Percentiles rank a stretch among this genome's conserved stretches.
Conservation (phyloP, 1,140 invertebrate species). For the Colletes latitarsis region DNA sequence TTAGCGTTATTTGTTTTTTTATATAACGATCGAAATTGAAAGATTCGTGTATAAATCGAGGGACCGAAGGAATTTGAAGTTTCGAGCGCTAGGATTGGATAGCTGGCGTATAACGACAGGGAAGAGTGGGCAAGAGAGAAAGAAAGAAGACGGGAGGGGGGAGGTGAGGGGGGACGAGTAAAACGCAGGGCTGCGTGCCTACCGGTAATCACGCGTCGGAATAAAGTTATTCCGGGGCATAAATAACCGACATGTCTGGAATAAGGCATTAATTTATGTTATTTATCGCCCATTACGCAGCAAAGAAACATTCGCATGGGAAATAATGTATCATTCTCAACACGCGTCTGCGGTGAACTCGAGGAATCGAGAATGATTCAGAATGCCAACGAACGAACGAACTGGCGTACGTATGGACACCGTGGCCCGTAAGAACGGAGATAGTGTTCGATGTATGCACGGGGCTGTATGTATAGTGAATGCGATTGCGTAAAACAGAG, state of each 20-base stretch:
- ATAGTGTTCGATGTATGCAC: conserved; percentile 15
- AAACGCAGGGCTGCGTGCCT: conserved; percentile 76
- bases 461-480: neutral
- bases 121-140: conserved; percentile 7
- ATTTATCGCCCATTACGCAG: conserved; percentile 80
- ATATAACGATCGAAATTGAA: neutral
- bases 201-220: conserved; percentile 78
- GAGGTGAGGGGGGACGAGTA: conserved; percentile 36
- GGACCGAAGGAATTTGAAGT: conserved; percentile 6
- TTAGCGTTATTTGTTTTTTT: too few species aligned
- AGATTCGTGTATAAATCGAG: neutral
- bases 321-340: conserved; percentile 80
- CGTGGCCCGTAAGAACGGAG: conserved; percentile 27
- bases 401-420: conserved; percentile 13
- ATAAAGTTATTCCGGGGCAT: conserved; percentile 80
- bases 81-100: conserved; percentile 7
- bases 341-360: conserved; percentile 70
- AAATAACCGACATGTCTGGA: conserved; percentile 80
- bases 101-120: conserved; percentile 6
- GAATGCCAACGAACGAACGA: conserved; percentile 73
- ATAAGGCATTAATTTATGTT: conserved; percentile 81
- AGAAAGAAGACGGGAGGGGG: conserved; percentile 21
- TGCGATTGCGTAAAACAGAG: conserved; percentile 19
- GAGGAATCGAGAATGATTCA: conserved; percentile 74
- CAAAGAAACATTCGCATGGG: conserved; percentile 79